These are phyloP conservation scores for Cyrtonyx montezumae DNA, from an alignment of 2,113 vertebrate species.

Conservation along the genomic window DNA sequence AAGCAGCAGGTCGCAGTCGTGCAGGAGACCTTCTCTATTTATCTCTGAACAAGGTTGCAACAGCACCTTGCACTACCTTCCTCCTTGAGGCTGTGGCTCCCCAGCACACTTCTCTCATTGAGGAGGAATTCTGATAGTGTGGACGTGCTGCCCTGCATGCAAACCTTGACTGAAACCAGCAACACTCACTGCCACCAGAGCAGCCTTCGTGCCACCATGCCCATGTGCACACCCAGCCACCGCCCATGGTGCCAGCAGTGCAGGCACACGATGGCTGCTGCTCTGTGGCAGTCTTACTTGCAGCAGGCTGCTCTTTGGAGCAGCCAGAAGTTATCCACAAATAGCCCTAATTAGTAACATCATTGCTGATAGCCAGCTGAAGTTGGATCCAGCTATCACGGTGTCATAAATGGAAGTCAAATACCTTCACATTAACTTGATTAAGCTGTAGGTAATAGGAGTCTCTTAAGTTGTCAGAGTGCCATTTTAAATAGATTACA, in stretches of 20 bases:
- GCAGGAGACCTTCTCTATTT: fast-evolving
- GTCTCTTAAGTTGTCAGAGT: background rate
- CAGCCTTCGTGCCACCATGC: fast-evolving
- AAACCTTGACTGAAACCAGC: background rate
- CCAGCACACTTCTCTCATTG: fast-evolving
- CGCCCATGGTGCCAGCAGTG: fast-evolving
- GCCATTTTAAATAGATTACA: background rate
- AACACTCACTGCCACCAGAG: fast-evolving
- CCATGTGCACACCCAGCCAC: fast-evolving
- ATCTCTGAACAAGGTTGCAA: background rate
- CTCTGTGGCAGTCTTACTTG: fast-evolving
- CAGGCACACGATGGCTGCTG: fast-evolving
- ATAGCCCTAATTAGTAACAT: background rate
- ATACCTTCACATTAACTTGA: background rate
- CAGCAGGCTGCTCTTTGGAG: fast-evolving
- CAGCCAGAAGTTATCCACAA: background rate
- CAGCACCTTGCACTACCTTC: background rate
- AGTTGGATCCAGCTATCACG: background rate
- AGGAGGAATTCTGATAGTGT: fast-evolving
- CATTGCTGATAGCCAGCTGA: background rate
- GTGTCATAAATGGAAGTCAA: background rate
- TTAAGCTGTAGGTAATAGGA: background rate
- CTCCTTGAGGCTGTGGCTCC: fast-evolving
- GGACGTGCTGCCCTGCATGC: background rate
- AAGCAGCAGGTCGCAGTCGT: fast-evolving